A percentile compares a stretch with the other conserved stretches of the same genome.
These are phyloP conservation scores for Caenorhabditis inopinata DNA, from an alignment of 1,140 invertebrate genomes.

Conservation along the genomic window DNA sequence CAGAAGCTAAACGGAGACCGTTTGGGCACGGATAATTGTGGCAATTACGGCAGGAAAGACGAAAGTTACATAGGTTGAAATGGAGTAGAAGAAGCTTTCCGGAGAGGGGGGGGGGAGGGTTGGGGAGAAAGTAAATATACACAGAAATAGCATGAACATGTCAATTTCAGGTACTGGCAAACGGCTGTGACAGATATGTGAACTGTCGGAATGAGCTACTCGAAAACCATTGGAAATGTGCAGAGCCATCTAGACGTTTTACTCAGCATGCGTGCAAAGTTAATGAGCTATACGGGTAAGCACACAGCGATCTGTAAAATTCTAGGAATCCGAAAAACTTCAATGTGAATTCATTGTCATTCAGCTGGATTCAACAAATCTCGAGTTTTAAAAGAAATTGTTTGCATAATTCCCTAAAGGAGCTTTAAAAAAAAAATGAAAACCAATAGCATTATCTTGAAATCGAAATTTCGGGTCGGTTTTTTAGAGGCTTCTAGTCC, in stretches of 20 bases:
- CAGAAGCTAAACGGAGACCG: conserved; percentile 27
- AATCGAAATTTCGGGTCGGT: too few species aligned
- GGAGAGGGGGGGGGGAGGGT: background rate
- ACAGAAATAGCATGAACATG: too few species aligned
- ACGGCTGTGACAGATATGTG: background rate
- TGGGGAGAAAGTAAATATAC: too few species aligned
- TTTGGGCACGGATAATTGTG: conserved; percentile 25
- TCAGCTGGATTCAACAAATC: too few species aligned
- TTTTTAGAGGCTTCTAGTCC: too few species aligned
- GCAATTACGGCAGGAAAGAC: conserved; percentile 1
- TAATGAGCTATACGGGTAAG: conserved; percentile 12
- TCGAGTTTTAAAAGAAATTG: too few species aligned
- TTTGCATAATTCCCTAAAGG: too few species aligned
- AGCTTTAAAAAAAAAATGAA: too few species aligned
- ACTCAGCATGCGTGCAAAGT: conserved; percentile 4
- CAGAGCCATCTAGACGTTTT: conserved; percentile 5
- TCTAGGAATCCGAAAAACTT: too few species aligned
- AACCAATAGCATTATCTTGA: too few species aligned
- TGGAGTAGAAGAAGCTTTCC: background rate
- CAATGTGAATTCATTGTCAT: too few species aligned
- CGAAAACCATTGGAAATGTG: conserved; percentile 15
- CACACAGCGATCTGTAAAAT: background rate
- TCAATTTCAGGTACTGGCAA: background rate
- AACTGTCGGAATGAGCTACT: background rate
- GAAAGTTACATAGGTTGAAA: conserved; percentile 23